Percentiles rank a stretch among this genome's conserved stretches.
These are phyloP conservation scores for Semaprochilodus insignis DNA, from an alignment of 2,797 vertebrate species.

Conservation along the genomic window DNA sequence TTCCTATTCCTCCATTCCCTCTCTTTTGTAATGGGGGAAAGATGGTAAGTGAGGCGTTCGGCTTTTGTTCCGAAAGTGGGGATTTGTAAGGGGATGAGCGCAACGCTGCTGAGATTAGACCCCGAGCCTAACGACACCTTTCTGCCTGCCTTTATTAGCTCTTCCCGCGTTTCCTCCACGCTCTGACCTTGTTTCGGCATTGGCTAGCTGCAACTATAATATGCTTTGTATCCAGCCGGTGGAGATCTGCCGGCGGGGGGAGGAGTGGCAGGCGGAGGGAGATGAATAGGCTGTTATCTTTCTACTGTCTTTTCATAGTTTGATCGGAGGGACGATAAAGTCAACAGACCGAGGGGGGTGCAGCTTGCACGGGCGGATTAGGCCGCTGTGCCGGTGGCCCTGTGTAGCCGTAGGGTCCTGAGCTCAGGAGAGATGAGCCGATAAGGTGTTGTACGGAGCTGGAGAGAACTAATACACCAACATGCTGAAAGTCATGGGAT, in stretches of 20 bases:
- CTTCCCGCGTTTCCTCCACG: slow-evolving; percentile 22
- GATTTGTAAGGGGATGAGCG: slow-evolving; percentile 47
- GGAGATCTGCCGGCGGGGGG: slow-evolving; percentile 15
- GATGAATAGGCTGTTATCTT: slow-evolving; percentile 64
- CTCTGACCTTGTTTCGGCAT: slow-evolving; percentile 46
- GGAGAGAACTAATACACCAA: neutral
- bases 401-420: slow-evolving; percentile 40
- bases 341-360: slow-evolving; percentile 49
- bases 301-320: slow-evolving; percentile 58
- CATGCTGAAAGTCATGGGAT: no score
- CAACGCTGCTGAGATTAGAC: slow-evolving; percentile 48
- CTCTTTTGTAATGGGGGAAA: slow-evolving; percentile 35
- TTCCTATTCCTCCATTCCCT: neutral
- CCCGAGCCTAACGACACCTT: slow-evolving; percentile 46
- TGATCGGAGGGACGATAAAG: slow-evolving; percentile 61
- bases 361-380: slow-evolving; percentile 54
- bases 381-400: slow-evolving; percentile 56
- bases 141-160: slow-evolving; percentile 45
- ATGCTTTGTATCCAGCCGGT: slow-evolving; percentile 42
- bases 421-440: slow-evolving; percentile 26
- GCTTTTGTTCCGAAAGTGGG: slow-evolving; percentile 38
- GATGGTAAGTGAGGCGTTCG: slow-evolving; percentile 46
- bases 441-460: neutral
- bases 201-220: slow-evolving; percentile 32
- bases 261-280: slow-evolving; percentile 49